Base-by-base conservation (phyloP, 2,797 vertebrate species). In the Hafferia zeledoni region DNA sequence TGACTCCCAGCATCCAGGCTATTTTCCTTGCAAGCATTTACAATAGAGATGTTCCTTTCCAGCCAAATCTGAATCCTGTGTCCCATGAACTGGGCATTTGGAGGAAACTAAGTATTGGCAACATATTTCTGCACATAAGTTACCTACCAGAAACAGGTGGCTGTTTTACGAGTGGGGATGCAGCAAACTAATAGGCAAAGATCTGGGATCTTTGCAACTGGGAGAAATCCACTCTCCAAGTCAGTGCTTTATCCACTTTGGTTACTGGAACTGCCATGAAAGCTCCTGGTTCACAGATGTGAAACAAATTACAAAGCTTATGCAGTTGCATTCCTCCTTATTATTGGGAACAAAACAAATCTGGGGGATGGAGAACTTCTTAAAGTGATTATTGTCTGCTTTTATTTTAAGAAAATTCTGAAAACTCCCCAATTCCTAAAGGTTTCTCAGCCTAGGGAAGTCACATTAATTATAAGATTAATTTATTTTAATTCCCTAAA, bases 401-500 rank as follows among this genome's bases (percentile, higher is more conserved):
- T 93, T 90, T 94, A 63, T 69, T 88, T 89, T 67, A 87, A 94
- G 81, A 95, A 94, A 96, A 79, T 97, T 96, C 93, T 83, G 61
- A 94, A 93, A 91, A 93, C 80, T 63, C 72, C 86, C 47, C 17
- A 75, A 47, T 97, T 96, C 90, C 74, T 89, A 90, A 84, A 95
- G 87, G 90, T 96, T 96, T 96, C 91, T 97, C 94, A 91, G 67
- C 82, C 82, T 79, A 31, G 74, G 65, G 87, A 96, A 95, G 95
- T 97, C 93, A 93, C 92, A 78, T 97, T 96, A 97, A 97, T 97
- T 96, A 95, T 93, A 96, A 96, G 89, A 97, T 97, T 89, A 97
- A 97, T 98, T 98, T 98, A 92, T 96, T 98, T 98, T 96, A 97
- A 97, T 97, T 98, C 94, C 93, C 94, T 90, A 72, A 97, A 97